These are phyloP conservation scores for Rhabdornis inornatus DNA, from an alignment of 2,113 vertebrate genomes.

Conservation along the genomic window DNA sequence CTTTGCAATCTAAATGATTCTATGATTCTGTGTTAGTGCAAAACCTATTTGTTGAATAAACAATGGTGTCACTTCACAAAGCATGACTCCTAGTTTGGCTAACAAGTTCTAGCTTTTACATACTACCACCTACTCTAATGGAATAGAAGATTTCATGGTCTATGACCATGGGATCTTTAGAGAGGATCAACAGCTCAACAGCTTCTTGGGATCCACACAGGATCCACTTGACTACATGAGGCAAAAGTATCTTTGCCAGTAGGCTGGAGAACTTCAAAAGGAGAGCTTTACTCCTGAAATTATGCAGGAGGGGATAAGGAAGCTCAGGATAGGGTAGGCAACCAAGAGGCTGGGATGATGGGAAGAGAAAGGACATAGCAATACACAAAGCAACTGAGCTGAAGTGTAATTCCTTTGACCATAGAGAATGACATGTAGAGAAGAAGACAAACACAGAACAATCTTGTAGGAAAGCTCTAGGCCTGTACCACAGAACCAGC, in stretches of 20 bases:
- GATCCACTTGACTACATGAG: not conserved
- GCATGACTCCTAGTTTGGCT: not conserved
- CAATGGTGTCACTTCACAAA: not conserved
- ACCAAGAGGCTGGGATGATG: not conserved
- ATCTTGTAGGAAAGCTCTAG: not conserved
- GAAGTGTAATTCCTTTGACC: not conserved
- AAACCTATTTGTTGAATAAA: not conserved
- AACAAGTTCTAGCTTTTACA: not conserved
- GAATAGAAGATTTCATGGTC: not conserved
- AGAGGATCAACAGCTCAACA: not conserved
- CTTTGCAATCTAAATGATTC: not conserved
- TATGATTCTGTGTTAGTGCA: not conserved
- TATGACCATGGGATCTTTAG: not conserved
- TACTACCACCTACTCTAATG: not conserved
- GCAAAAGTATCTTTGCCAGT: not conserved
- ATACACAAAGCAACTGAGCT: not conserved
- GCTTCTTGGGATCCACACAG: not conserved
- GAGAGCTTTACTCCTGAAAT: not conserved
- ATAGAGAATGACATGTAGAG: not conserved
- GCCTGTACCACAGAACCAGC: accelerated
- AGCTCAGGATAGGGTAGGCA: not conserved
- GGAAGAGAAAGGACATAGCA: not conserved
- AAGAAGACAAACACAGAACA: not conserved
- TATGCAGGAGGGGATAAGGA: not conserved
- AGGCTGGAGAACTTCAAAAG: not conserved